Evolutionary conservation across 1,140 invertebrate species (phyloP).

Genomic region (Zaprionus ghesquierei): DNA sequence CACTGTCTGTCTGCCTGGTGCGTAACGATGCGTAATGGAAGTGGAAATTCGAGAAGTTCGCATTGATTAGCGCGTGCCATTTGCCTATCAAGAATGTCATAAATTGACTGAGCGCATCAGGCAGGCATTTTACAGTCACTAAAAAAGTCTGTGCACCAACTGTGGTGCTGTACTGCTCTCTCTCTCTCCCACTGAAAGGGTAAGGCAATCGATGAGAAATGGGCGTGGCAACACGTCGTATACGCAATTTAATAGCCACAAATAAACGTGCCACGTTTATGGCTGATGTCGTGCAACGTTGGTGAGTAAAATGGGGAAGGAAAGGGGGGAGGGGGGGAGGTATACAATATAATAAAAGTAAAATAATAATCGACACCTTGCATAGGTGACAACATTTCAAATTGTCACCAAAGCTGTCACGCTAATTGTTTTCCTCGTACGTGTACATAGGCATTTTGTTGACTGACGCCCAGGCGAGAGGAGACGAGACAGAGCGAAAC

Average conservation of each 20-base stretch:
- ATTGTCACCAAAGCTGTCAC: slow-evolving; percentile 72
- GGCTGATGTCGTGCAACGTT: background rate
- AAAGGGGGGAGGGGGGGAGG: background rate
- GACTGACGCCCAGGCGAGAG: slow-evolving; percentile 15
- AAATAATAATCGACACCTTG: slow-evolving; percentile 50
- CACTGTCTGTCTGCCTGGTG: background rate
- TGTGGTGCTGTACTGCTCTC: background rate
- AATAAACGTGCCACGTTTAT: slow-evolving; percentile 23
- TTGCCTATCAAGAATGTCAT: slow-evolving; percentile 74
- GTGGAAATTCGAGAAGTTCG: slow-evolving; percentile 34
- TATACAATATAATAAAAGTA: slow-evolving; percentile 26
- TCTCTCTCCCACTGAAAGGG: slow-evolving; percentile 30
- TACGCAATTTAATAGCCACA: slow-evolving; percentile 71
- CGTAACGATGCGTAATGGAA: slow-evolving; percentile 68
- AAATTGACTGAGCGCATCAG: slow-evolving; percentile 58
- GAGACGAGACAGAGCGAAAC: background rate
- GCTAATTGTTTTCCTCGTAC: slow-evolving; percentile 68
- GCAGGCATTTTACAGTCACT: slow-evolving; percentile 61
- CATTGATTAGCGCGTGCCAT: slow-evolving; percentile 76
- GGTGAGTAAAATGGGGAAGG: background rate
- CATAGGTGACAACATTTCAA: slow-evolving; percentile 66
- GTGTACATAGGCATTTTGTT: slow-evolving; percentile 32
- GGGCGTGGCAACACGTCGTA: slow-evolving; percentile 50
- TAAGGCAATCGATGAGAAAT: slow-evolving; percentile 42
- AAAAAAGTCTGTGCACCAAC: slow-evolving; percentile 32